Evolutionary conservation across 2,888 invertebrate species (phyloP).

Genomic region (Pollenia griseotomentosa): DNA sequence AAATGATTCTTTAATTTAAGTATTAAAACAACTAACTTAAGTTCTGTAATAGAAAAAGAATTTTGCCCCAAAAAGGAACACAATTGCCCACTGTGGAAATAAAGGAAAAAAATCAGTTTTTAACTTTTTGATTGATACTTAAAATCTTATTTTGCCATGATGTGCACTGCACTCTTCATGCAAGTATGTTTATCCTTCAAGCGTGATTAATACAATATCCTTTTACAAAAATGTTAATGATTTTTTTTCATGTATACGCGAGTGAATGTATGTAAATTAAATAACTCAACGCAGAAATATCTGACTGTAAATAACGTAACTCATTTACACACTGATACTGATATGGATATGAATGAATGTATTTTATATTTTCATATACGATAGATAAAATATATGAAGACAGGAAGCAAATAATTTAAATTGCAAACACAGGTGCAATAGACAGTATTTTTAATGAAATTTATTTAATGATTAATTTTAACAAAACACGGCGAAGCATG

Average conservation of each 20-base stretch:
- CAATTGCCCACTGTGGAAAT: background rate
- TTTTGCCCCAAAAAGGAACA: too few relatives aligned
- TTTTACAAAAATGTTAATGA: constrained; percentile 58
- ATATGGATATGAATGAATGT: background rate
- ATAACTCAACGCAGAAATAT: background rate
- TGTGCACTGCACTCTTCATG: background rate
- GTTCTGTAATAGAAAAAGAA: too few relatives aligned
- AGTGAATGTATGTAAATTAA: background rate
- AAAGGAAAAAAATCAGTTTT: background rate
- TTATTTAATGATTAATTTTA: constrained; percentile 48
- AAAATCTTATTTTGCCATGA: background rate
- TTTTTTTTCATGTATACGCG: background rate
- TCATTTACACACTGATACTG: background rate
- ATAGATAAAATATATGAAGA: constrained; percentile 29
- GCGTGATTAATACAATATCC: constrained; percentile 56
- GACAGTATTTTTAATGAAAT: constrained; percentile 27
- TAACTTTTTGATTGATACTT: constrained; percentile 44
- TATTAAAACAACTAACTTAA: too few relatives aligned
- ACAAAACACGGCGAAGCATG: background rate
- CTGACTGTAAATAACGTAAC: background rate
- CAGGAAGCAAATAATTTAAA: constrained; percentile 33
- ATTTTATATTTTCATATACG: background rate
- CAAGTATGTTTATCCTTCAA: constrained; percentile 14
- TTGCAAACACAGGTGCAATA: constrained; percentile 47
- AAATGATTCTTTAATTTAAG: too few relatives aligned